phyloP scores from a whole-genome alignment of 2,888 invertebrate species.

The Agrochola lychnidis region DNA sequence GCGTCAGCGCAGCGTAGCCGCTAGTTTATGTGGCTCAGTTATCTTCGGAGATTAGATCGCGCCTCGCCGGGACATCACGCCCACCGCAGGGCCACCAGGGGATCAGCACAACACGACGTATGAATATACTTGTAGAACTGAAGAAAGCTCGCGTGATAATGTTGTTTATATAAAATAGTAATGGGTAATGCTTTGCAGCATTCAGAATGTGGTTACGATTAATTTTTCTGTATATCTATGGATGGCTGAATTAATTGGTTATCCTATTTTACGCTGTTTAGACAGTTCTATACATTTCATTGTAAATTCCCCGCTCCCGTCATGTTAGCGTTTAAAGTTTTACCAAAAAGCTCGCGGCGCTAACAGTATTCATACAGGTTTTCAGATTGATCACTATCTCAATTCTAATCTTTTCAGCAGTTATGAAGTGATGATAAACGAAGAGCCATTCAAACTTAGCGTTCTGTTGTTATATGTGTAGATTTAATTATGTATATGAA shows the following conservation, averaged over 20 bases:
- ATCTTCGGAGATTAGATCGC: constrained; percentile 83
- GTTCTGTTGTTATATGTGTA: not conserved
- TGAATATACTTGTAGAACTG: constrained; percentile 52
- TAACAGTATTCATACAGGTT: not conserved
- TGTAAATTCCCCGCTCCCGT: too few species aligned
- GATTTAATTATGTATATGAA: not conserved
- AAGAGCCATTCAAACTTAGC: not conserved
- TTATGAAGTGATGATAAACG: not conserved
- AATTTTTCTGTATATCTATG: not conserved
- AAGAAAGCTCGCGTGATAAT: constrained; percentile 52
- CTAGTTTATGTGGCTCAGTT: constrained; percentile 80
- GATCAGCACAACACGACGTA: constrained; percentile 46
- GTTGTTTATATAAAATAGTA: constrained; percentile 48
- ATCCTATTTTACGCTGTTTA: not conserved
- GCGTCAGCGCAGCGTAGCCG: constrained; percentile 70
- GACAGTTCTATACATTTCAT: too few species aligned
- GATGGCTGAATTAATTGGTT: not conserved
- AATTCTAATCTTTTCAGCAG: not conserved
- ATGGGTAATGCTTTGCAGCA: constrained; percentile 11
- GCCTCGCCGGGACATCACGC: constrained; percentile 77
- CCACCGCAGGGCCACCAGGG: constrained; percentile 73
- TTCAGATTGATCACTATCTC: not conserved
- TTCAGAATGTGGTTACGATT: constrained; percentile 1
- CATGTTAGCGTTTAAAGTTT: too few species aligned
- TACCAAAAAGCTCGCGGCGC: too few species aligned